Base-by-base conservation (phyloP, 64 coral and sea anemone genomes). In the Anthopleura sola region DNA sequence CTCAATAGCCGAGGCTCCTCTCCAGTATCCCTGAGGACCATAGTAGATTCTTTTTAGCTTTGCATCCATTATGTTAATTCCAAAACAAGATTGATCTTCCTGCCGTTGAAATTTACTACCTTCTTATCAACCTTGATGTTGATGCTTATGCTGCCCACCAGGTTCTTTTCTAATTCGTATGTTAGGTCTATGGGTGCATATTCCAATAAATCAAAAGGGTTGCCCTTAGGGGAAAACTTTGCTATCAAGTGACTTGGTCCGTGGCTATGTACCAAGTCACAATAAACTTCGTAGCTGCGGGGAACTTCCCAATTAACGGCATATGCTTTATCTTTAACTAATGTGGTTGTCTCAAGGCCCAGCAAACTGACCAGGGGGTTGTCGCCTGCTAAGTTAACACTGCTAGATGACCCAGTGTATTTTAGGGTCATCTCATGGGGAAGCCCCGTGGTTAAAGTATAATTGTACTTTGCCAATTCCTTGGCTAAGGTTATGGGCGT, bases 21-120 rank as follows among this genome's bases (percentile, higher is more conserved):
- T 87, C 86, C 75, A 87, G 33, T 87, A 86, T 37, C 64, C 85
- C 18, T 75, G 85, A 29, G 39, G 64, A 7, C 64, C 68, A 37
- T 86, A 86, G 32, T 75, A 86, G 16, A 86, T 74, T 32, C 55
- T 68, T 15, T 44, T 26, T 7, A 81, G 39, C 29, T 81, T 81
- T 5, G 23, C 78, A 20, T 23, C 78, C 20, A 62, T 62, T 62
- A 62, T 23, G 24, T 62, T 6, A 62, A 62, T 62, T 62, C 58
- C 24, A 62, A n/a, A 20, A 62, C 58, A 9, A 62, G 58, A 26
- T 62, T 62, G 19, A 62, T 62, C 58, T 62, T 62, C 2, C 58
- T 20, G 19, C 58, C 58, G 21, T 62, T 62, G 24, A 62, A 62
- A 24, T 62, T 24, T 9, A 62, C 58, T 1, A 10, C 5, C 20